Percentiles rank a stretch among this genome's conserved stretches.
phyloP scores from a whole-genome alignment of 92 coral and sea anemone species.

The Porites cylindrica region DNA sequence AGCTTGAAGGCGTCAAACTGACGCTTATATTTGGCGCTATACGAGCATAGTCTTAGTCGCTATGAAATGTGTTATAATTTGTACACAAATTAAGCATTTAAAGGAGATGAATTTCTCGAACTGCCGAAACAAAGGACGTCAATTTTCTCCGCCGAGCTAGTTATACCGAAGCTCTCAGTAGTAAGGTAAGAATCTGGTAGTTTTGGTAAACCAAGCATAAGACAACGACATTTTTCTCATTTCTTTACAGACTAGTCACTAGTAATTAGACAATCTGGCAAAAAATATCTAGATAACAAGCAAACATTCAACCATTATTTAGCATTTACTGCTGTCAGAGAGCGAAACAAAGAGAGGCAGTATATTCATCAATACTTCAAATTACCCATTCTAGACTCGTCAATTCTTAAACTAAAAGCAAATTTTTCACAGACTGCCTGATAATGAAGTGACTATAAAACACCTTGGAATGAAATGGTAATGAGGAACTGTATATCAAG shows the following conservation, averaged over 20 bases:
- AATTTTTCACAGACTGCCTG: conserved; percentile 23
- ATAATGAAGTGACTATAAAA: conserved; percentile 27
- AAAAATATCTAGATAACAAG: background rate
- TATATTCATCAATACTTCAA: conserved; percentile 2
- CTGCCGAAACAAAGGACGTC: background rate
- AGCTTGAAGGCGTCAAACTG: background rate
- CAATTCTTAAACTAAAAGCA: conserved; percentile 23
- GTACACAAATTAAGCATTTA: conserved; percentile 12
- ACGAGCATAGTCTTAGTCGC: background rate
- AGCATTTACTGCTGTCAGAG: conserved; percentile 1
- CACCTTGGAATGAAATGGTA: conserved; percentile 1
- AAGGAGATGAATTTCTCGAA: conserved; percentile 6
- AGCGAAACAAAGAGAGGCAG: conserved; percentile 8
- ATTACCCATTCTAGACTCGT: conserved; percentile 14
- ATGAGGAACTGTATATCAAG: background rate
- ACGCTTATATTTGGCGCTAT: background rate
- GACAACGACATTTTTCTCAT: no score
- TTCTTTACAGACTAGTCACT: no score
- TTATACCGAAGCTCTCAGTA: background rate
- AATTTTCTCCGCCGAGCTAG: background rate
- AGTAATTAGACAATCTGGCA: background rate
- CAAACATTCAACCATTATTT: conserved; percentile 1
- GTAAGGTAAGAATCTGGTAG: conserved; percentile 7
- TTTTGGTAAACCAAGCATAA: background rate
- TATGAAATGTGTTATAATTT: conserved; percentile 13